A percentile compares a stretch with the other conserved stretches of the same genome.
These are phyloP conservation scores for Leuctra nigra DNA, from an alignment of 2,888 invertebrate species.

Conservation along the genomic window DNA sequence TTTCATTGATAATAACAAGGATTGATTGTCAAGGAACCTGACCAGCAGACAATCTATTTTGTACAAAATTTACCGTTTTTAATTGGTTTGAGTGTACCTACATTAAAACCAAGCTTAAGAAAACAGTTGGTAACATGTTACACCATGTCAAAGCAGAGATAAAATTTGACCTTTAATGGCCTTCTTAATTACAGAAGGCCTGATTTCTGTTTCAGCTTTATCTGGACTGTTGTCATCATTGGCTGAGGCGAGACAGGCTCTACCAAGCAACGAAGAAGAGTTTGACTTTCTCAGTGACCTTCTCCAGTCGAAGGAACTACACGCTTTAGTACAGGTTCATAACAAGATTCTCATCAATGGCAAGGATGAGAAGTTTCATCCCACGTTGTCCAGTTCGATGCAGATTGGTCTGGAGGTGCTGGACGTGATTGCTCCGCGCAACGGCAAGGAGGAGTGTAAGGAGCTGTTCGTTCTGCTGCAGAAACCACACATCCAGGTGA, in stretches of 20 bases:
- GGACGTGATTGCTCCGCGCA: constrained; percentile 63
- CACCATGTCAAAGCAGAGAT: no score
- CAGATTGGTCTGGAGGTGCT: constrained; percentile 72
- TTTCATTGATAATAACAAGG: no score
- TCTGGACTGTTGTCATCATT: constrained; percentile 73
- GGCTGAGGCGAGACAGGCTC: constrained; percentile 65
- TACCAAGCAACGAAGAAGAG: constrained; percentile 75
- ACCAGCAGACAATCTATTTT: no score
- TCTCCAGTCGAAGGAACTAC: constrained; percentile 78
- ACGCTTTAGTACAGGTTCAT: constrained; percentile 85
- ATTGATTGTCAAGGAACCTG: no score
- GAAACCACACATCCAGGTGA: constrained; percentile 84
- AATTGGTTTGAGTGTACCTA: no score
- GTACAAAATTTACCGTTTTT: no score
- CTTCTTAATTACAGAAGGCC: no score
- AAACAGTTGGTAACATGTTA: no score
- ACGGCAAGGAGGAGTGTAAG: constrained; percentile 61
- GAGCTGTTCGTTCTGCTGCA: constrained; percentile 76
- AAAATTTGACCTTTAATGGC: no score
- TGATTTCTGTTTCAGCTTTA: constrained; percentile 70
- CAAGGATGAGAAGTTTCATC: constrained; percentile 77
- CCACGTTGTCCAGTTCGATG: constrained; percentile 77
- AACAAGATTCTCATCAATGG: constrained; percentile 80
- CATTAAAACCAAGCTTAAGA: no score
- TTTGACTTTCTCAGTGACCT: constrained; percentile 77